phyloP scores from a whole-genome alignment of 2,113 vertebrate genomes.

The Xenopus laevis region DNA sequence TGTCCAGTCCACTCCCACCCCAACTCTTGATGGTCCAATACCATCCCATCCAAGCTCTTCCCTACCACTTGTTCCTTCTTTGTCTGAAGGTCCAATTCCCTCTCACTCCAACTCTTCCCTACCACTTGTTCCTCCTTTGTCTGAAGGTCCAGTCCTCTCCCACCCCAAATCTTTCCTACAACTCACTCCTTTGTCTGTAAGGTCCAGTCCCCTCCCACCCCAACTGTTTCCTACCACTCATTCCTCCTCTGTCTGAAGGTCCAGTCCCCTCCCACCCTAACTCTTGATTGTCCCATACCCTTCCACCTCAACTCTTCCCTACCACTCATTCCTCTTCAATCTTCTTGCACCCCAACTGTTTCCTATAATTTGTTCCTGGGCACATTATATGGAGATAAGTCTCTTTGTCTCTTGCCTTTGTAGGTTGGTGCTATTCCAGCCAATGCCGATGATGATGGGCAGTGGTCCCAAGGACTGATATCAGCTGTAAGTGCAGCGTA shows the following conservation, averaged over 20 bases:
- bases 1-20: too few species aligned
- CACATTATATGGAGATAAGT: too few species aligned
- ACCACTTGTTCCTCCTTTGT: too few species aligned
- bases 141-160: not conserved
- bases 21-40: too few species aligned
- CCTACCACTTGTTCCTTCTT: not conserved
- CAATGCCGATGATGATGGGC: slow-evolving; percentile 91
- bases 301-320: not conserved
- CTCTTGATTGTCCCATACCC: not conserved
- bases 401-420: not conserved
- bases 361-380: too few species aligned
- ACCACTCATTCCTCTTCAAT: too few species aligned
- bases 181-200: not conserved
- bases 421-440: slow-evolving; percentile 91
- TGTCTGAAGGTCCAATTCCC: too few species aligned
- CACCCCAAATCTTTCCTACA: not conserved
- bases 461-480: slow-evolving; percentile 98
- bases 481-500: slow-evolving; percentile 84
- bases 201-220: too few species aligned
- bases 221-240: too few species aligned
- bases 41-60: too few species aligned
- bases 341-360: too few species aligned
- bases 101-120: too few species aligned
- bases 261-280: not conserved
- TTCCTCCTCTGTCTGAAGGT: not conserved